These are phyloP conservation scores for Lucifuga dentata DNA, from an alignment of 2,113 vertebrate genomes.

Conservation along the genomic window DNA sequence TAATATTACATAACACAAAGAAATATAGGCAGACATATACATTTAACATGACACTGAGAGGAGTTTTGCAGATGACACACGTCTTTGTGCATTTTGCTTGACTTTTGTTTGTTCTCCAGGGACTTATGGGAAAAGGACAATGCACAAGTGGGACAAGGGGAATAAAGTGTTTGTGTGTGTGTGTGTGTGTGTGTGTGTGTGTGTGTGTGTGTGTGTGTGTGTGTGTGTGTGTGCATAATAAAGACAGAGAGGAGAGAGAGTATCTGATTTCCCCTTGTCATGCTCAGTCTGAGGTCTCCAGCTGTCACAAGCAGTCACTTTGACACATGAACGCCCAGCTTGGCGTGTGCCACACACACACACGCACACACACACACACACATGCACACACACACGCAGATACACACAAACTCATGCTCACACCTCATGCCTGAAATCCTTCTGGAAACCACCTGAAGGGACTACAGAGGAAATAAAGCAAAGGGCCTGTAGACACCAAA, in stretches of 20 bases:
- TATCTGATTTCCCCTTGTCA: conserved; percentile 76
- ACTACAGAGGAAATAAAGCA: conserved; percentile 16
- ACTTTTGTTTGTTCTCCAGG: background rate
- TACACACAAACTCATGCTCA: conserved; percentile 26
- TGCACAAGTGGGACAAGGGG: too few species aligned
- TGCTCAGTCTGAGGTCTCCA: conserved; percentile 64
- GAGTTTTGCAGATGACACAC: background rate
- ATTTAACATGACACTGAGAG: too few species aligned
- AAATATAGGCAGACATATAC: too few species aligned
- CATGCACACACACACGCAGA: conserved; percentile 30
- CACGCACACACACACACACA: too few species aligned
- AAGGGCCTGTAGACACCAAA: conserved; percentile 1
- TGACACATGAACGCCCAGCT: conserved; percentile 57
- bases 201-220: conserved; percentile 18
- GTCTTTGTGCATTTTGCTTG: too few species aligned
- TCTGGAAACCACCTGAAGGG: conserved; percentile 45
- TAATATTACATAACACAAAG: too few species aligned
- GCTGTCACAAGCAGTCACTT: conserved; percentile 78
- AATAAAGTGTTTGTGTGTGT: too few species aligned
- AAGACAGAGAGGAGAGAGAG: conserved; percentile 47
- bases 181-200: background rate
- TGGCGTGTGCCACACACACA: too few species aligned
- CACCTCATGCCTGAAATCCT: conserved; percentile 8
- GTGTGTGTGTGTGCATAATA: conserved; percentile 27
- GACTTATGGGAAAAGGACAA: background rate